Conservation (phyloP, 2,888 invertebrate genomes). For the Lordiphosa andalusiaca region DNA sequence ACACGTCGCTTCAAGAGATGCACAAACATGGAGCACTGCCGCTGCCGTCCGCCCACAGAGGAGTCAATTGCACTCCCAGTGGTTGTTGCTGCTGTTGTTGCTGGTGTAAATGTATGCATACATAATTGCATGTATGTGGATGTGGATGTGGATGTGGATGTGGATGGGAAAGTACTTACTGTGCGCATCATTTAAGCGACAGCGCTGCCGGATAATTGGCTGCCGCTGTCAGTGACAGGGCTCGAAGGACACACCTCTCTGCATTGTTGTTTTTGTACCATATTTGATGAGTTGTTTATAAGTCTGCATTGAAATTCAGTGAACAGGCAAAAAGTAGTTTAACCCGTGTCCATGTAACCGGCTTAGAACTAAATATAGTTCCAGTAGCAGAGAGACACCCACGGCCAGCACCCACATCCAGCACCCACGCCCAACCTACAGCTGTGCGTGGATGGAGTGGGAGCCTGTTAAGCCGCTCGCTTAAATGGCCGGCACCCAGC, state of each 20-base stretch:
- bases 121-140: constrained; percentile 15
- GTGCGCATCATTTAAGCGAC: constrained; percentile 36
- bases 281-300: constrained; percentile 53
- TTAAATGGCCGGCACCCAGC: constrained; percentile 48
- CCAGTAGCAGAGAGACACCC: constrained; percentile 11
- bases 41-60: constrained; percentile 1
- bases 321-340: constrained; percentile 69
- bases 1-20: constrained; percentile 32
- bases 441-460: constrained; percentile 27
- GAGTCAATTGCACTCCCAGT: constrained; percentile 36
- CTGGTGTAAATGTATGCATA: constrained; percentile 10
- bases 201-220: constrained; percentile 29
- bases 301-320: constrained; percentile 59
- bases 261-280: constrained; percentile 3
- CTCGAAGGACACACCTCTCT: background rate
- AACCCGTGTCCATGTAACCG: constrained; percentile 17
- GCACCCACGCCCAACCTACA: too few species aligned
- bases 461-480: constrained; percentile 37
- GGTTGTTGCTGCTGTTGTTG: constrained; percentile 1
- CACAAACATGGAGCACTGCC: constrained; percentile 24
- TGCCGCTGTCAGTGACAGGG: constrained; percentile 9
- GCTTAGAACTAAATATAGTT: constrained; percentile 51
- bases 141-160: constrained; percentile 2
- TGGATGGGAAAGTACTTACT: constrained; percentile 20
- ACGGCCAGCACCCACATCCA: too few species aligned